Base-by-base conservation (phyloP, 2,797 vertebrate species). In the Ptychadena robeensis region DNA sequence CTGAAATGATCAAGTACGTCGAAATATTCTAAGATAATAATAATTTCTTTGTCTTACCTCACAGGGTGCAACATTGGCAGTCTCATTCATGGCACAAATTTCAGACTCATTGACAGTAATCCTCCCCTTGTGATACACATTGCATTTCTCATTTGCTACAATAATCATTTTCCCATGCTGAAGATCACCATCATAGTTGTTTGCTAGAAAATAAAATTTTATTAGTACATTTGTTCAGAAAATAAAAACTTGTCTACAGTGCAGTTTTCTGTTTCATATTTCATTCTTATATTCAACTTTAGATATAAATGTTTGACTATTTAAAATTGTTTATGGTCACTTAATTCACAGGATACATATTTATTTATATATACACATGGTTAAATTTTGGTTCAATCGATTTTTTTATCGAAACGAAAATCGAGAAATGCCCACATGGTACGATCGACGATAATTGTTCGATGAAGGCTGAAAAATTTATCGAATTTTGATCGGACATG, bases 61-160 rank as follows among this genome's bases (percentile, higher is more conserved):
- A 86, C 98, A 99, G 75, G 98, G 96, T 82, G 97, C 98, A 87
- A 97, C 94, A 80, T 95, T 95, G 38, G 92, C 89, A 68, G 88
- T 95, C 83, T 98, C 97, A 66, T 92, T 91, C 53, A 96, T 96
- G 61, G 97, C 97, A 87, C 98, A 99, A 87, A 99, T 94, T 93
- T 96, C 97, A 80, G 94, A 95, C 67, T 96, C 95, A 84, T 93
- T 96, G 88, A 98, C 94, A 65, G 92, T 95, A 85, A 99, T 91
- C 86, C 92, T 96, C 37, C 96, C 95, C 89, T 95, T 93, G 88
- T 98, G 96, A 89, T 96, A 93, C 3, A 96, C 94, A 87, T 91
- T 93, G 83, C 98, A 99, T 84, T 91, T 95, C 82, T 95, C 93
- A 67, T 96, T 97, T 78, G 93, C 94, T 88, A 99, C 93, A 38